phyloP scores from a whole-genome alignment of 2,797 vertebrate species.

The Acipenser ruthenus region DNA sequence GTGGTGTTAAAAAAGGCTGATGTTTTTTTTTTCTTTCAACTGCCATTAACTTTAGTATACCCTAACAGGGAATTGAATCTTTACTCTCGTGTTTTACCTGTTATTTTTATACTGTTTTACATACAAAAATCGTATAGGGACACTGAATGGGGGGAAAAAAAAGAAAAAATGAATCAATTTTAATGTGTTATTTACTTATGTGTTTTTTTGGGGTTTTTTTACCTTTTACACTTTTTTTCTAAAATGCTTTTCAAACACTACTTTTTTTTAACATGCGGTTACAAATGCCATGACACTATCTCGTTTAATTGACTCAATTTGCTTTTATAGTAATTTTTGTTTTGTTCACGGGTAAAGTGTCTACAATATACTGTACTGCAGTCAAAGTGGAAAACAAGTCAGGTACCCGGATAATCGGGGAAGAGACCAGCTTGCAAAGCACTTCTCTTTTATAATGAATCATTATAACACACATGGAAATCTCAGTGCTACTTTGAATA shows the following conservation, averaged over 20 bases:
- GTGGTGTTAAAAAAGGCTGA: too few species aligned
- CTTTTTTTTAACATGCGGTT: conserved; percentile 12
- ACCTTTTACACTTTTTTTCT: neutral
- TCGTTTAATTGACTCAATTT: conserved; percentile 24
- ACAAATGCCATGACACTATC: conserved; percentile 36
- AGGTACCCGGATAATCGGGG: too few species aligned
- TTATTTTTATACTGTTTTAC: conserved; percentile 2
- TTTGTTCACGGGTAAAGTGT: conserved; percentile 39
- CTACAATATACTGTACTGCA: conserved; percentile 33
- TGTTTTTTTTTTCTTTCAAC: too few species aligned
- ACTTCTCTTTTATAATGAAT: too few species aligned
- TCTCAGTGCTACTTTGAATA: too few species aligned
- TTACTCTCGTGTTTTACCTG: too few species aligned
- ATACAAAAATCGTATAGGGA: neutral
- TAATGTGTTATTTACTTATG: too few species aligned
- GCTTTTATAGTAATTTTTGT: conserved; percentile 9
- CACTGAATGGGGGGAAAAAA: neutral
- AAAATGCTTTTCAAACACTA: neutral
- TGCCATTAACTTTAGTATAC: too few species aligned
- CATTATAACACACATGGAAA: too few species aligned
- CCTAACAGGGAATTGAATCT: too few species aligned
- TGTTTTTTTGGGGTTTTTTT: neutral
- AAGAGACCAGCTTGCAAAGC: too few species aligned
- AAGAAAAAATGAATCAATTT: neutral
- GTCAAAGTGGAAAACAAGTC: too few species aligned